A percentile compares a stretch with the other conserved stretches of the same genome.
phyloP scores from a whole-genome alignment of 1,140 invertebrate genomes.

The Thaumatotibia leucotreta region DNA sequence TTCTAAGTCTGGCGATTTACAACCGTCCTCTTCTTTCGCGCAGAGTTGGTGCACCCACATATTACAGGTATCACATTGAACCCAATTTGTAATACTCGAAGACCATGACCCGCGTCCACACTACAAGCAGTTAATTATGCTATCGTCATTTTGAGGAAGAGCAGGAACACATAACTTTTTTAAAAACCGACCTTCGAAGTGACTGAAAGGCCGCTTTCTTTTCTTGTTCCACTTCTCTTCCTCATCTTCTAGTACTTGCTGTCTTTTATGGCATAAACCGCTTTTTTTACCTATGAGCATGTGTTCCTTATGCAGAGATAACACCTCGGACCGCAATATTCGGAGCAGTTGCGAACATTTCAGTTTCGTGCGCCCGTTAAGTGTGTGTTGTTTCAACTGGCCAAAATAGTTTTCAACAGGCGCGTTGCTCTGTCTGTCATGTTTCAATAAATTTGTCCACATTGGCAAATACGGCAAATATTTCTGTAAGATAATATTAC shows the following conservation, averaged over 20 bases:
- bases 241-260: background rate
- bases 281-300: background rate
- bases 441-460: background rate
- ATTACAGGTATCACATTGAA: background rate
- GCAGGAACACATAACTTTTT: background rate
- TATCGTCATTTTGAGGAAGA: background rate
- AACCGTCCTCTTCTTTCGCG: background rate
- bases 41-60: background rate
- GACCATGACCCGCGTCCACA: background rate
- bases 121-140: background rate
- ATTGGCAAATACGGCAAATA: background rate
- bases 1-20: background rate
- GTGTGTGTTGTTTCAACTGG: background rate
- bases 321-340: background rate
- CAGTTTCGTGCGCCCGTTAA: background rate
- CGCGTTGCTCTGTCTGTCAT: background rate
- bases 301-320: background rate
- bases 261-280: background rate
- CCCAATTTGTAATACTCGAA: background rate
- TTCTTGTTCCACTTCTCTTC: background rate
- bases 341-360: background rate
- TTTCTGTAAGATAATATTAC: background rate
- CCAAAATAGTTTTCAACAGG: background rate
- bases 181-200: background rate
- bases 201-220: background rate